A percentile compares a stretch with the other conserved stretches of the same genome.
Evolutionary conservation across 2,797 vertebrate species (phyloP).

Genomic region (Bovichtus diacanthus): DNA sequence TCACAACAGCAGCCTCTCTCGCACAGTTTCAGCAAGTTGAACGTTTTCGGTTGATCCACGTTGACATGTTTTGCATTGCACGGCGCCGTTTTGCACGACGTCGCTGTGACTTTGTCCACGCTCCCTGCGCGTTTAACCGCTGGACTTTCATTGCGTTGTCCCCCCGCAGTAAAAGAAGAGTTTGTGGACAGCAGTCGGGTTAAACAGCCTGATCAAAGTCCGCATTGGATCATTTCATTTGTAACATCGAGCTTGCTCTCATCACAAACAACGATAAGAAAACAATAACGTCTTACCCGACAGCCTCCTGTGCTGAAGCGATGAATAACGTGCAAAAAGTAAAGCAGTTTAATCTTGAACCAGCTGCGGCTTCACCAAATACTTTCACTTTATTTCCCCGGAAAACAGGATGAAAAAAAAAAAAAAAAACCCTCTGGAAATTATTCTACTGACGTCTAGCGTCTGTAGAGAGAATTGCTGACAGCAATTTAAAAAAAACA

Average conservation of each 20-base stretch:
- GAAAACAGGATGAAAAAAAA: constrained; percentile 32
- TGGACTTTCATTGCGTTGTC: neutral
- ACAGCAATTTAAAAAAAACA: neutral
- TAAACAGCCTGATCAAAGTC: constrained; percentile 52
- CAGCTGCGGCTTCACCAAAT: constrained; percentile 24
- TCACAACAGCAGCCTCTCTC: neutral
- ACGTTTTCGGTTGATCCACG: neutral
- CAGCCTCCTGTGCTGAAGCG: neutral
- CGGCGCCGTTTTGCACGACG: neutral
- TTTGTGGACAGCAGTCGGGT: neutral
- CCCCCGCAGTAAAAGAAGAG: neutral
- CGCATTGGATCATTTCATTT: constrained; percentile 38
- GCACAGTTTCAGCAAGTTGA: neutral
- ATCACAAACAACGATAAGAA: neutral
- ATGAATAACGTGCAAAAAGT: neutral
- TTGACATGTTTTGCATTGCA: fast-evolving
- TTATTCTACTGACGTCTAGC: constrained; percentile 69
- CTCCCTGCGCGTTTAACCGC: neutral
- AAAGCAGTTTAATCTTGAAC: neutral
- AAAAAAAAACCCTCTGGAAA: neutral
- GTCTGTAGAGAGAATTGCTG: constrained; percentile 46
- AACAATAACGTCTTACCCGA: constrained; percentile 47
- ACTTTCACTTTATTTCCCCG: constrained; percentile 42
- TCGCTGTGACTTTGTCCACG: neutral
- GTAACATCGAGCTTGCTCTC: neutral